Percentiles rank a stretch among this genome's conserved stretches.
phyloP scores from a whole-genome alignment of 2,113 vertebrate genomes.

The Nanorana parkeri region DNA sequence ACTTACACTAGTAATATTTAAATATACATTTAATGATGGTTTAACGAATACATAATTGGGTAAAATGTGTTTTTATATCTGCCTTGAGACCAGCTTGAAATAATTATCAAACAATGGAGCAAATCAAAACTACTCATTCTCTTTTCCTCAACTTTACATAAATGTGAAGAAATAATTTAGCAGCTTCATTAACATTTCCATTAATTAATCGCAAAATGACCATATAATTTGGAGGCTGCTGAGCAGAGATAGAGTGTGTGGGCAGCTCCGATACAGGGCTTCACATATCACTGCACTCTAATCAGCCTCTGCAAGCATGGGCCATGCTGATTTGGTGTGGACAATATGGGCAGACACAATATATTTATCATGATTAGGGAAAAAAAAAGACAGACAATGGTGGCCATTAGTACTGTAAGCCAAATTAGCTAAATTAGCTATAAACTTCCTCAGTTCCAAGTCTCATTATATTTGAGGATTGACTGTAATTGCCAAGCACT shows the following conservation, averaged over 20 bases:
- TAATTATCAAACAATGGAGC: conserved; percentile 27
- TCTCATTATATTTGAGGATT: conserved; percentile 54
- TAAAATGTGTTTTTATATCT: neutral
- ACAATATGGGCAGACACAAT: conserved; percentile 25
- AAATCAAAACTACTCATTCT: neutral
- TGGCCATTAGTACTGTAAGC: conserved; percentile 1
- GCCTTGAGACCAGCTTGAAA: neutral
- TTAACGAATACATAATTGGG: too few species aligned
- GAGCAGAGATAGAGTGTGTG: conserved; percentile 33
- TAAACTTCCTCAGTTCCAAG: conserved; percentile 29
- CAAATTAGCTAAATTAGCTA: conserved; percentile 53
- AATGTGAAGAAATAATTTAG: neutral
- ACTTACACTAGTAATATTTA: too few species aligned
- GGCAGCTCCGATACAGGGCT: neutral
- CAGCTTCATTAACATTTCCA: neutral
- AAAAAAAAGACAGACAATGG: conserved; percentile 14
- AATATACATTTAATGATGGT: too few species aligned
- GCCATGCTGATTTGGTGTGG: neutral
- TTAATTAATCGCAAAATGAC: neutral
- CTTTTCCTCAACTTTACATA: conserved; percentile 15
- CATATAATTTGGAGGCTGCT: neutral
- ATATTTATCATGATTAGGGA: conserved; percentile 62
- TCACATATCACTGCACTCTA: neutral
- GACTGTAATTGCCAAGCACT: conserved; percentile 18
- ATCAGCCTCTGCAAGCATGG: neutral